Conservation (phyloP, 92 coral and sea anemone genomes). For the Pocillopora meandrina region DNA sequence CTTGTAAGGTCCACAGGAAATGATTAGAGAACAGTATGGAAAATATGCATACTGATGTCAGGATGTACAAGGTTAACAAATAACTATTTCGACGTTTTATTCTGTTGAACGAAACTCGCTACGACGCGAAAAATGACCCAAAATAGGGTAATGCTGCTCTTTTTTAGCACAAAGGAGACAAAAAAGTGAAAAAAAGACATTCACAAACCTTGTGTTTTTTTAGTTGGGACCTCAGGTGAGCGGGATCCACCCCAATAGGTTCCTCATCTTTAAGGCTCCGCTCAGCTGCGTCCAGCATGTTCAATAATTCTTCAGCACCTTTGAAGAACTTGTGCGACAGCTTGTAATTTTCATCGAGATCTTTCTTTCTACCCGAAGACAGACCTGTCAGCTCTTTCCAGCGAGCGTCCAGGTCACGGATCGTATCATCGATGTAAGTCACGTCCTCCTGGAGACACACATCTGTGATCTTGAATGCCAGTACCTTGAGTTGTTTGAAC, state of each 20-base stretch:
- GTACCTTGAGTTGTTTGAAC: slow-evolving; percentile 79
- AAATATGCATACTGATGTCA: too few species aligned
- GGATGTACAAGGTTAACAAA: too few species aligned
- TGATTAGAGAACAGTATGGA: too few species aligned
- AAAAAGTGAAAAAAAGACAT: neutral
- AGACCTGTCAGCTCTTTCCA: slow-evolving; percentile 83
- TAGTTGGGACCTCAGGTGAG: slow-evolving; percentile 86
- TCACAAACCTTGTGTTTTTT: slow-evolving; percentile 86
- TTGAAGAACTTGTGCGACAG: slow-evolving; percentile 92
- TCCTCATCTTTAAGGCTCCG: slow-evolving; percentile 86
- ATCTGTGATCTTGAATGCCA: slow-evolving; percentile 83
- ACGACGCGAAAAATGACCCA: too few species aligned
- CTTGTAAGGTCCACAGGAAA: too few species aligned
- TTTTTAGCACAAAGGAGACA: too few species aligned
- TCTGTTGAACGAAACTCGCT: too few species aligned
- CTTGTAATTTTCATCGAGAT: slow-evolving; percentile 94
- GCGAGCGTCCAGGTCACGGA: slow-evolving; percentile 81
- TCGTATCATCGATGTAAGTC: slow-evolving; percentile 70
- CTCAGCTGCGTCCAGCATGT: slow-evolving; percentile 88
- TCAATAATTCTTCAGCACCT: slow-evolving; percentile 83
- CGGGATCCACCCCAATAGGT: slow-evolving; percentile 95
- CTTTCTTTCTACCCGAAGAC: slow-evolving; percentile 73
- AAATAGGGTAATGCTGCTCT: too few species aligned
- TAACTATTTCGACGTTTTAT: too few species aligned
- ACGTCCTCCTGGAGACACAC: slow-evolving; percentile 91